These are phyloP conservation scores for Nematostella vectensis DNA, from an alignment of 92 coral and sea anemone species.

Conservation along the genomic window DNA sequence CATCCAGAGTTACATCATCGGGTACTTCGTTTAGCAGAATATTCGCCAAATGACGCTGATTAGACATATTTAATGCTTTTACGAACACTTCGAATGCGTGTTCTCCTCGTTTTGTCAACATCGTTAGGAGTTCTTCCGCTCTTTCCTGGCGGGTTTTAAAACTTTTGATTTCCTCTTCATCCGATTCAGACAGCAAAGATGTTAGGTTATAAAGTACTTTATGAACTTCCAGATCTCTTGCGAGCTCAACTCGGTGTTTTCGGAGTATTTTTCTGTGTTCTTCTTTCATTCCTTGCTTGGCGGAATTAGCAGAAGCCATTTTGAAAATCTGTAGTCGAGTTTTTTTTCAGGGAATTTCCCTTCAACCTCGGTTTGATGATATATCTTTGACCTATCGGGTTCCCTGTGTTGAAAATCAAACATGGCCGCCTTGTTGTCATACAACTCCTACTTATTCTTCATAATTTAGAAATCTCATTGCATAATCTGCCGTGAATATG, in stretches of 20 bases:
- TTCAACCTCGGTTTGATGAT: no score
- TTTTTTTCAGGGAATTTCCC: background rate
- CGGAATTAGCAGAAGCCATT: slow-evolving; percentile 15
- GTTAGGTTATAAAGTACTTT: slow-evolving; percentile 31
- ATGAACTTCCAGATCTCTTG: slow-evolving; percentile 48
- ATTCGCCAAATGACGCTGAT: slow-evolving; percentile 31
- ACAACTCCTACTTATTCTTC: no score
- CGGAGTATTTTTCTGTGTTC: slow-evolving; percentile 36
- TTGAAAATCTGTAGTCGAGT: background rate
- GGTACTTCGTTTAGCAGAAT: slow-evolving; percentile 16
- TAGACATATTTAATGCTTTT: slow-evolving; percentile 21
- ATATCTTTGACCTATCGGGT: no score
- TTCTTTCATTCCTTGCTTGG: slow-evolving; percentile 24
- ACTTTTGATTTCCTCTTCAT: slow-evolving; percentile 44
- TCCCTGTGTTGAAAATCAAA: no score
- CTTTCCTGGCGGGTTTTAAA: slow-evolving; percentile 17
- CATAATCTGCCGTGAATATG: no score
- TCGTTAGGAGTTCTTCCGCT: slow-evolving; percentile 31
- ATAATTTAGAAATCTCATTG: no score
- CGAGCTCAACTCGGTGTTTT: slow-evolving; percentile 31
- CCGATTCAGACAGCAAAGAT: slow-evolving; percentile 22
- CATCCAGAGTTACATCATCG: no score
- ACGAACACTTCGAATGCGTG: slow-evolving; percentile 46
- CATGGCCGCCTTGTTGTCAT: no score
- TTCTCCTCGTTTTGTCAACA: slow-evolving; percentile 38